A percentile compares a stretch with the other conserved stretches of the same genome.
Evolutionary conservation across 1,140 invertebrate species (phyloP).

Genomic region (Asbolus verrucosus): DNA sequence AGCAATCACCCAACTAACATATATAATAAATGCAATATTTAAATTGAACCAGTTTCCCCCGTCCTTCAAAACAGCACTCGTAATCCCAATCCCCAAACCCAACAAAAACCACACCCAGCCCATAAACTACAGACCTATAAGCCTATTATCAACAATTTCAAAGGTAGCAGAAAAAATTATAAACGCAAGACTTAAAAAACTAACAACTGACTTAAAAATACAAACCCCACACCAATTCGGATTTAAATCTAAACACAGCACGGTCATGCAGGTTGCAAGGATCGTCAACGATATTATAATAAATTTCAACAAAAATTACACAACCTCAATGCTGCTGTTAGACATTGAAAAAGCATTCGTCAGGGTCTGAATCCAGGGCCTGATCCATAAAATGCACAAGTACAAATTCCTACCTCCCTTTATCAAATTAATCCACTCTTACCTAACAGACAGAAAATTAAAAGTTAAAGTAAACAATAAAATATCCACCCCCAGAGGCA

Average conservation of each 20-base stretch:
- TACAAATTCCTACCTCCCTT: not conserved
- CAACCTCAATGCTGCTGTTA: conserved; percentile 11
- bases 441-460: conserved; percentile 16
- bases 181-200: conserved; percentile 32
- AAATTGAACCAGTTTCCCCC: conserved; percentile 49
- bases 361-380: conserved; percentile 57
- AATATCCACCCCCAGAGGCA: not conserved
- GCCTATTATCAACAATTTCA: conserved; percentile 58
- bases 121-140: conserved; percentile 61
- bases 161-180: conserved; percentile 61
- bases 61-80: conserved; percentile 59
- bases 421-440: not conserved
- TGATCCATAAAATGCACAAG: conserved; percentile 47
- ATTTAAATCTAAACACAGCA: conserved; percentile 47
- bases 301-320: conserved; percentile 26
- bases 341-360: conserved; percentile 59
- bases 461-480: not conserved
- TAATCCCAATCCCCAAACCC: conserved; percentile 63
- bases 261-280: conserved; percentile 51
- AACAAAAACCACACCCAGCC: conserved; percentile 58
- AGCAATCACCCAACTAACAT: conserved; percentile 36
- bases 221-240: conserved; percentile 54
- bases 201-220: conserved; percentile 58
- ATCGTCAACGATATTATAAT: conserved; percentile 34
- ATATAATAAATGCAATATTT: conserved; percentile 41